Conservation (phyloP, 2,888 invertebrate genomes). For the Eristalinus sepulchralis region DNA sequence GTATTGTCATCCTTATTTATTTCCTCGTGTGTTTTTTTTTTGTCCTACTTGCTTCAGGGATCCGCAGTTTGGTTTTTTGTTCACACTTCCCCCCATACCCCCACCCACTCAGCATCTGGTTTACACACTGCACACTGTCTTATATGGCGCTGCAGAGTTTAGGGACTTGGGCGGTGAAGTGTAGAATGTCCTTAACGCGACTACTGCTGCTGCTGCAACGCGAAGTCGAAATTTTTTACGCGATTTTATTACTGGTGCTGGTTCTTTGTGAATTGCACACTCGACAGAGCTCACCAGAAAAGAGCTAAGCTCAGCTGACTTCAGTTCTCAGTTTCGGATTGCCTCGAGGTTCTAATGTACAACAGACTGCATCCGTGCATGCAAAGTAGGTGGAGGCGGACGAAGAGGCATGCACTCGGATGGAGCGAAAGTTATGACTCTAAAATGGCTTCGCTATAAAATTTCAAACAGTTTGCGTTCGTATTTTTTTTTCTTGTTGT, state of each 20-base stretch:
- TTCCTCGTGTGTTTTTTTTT: neutral
- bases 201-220: neutral
- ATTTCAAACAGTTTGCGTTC: constrained; percentile 17
- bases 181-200: neutral
- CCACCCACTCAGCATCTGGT: neutral
- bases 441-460: constrained; percentile 13
- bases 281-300: constrained; percentile 7
- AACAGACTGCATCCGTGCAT: neutral
- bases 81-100: neutral
- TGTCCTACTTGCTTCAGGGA: neutral
- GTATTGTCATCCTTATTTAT: constrained; percentile 60
- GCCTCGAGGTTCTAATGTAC: constrained; percentile 13
- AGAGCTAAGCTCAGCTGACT: neutral
- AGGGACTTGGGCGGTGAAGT: neutral
- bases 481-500: neutral
- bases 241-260: constrained; percentile 51
- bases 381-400: neutral
- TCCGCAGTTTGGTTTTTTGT: neutral
- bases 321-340: neutral
- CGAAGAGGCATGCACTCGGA: neutral
- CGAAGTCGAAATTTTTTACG: constrained; percentile 21
- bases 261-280: constrained; percentile 22
- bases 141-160: neutral
- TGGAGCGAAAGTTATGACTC: constrained; percentile 42
- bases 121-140: neutral